Conservation (phyloP, 92 coral and sea anemone species). For the Umimayanthus kanabou region DNA sequence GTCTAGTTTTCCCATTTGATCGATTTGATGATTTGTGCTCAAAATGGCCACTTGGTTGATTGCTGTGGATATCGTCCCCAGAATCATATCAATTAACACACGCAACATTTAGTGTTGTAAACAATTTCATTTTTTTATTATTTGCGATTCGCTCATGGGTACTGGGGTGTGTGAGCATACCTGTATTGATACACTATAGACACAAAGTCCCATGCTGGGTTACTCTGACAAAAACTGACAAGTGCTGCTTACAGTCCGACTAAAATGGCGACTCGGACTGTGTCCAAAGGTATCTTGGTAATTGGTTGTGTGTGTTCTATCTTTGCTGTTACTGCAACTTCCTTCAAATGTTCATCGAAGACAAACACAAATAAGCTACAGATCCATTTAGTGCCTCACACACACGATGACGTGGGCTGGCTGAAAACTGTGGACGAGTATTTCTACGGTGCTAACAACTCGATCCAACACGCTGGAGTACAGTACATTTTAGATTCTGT, state of each 20-base stretch:
- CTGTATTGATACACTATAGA: no score
- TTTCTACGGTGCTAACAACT: constrained; percentile 84
- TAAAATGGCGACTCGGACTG: background rate
- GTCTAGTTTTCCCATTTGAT: no score
- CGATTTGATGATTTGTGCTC: no score
- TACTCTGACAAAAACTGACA: no score
- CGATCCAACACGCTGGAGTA: constrained; percentile 87
- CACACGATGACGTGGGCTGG: no score
- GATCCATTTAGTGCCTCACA: constrained; percentile 60
- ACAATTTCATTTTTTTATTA: no score
- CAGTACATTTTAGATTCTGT: no score
- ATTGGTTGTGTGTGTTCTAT: background rate
- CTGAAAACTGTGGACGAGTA: background rate
- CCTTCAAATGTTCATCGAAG: background rate
- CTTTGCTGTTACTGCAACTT: background rate
- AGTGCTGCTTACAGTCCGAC: background rate
- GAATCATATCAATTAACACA: background rate
- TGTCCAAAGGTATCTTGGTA: background rate
- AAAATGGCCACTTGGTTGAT: no score
- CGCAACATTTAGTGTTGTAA: background rate
- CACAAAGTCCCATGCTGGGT: no score
- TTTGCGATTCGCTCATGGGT: no score
- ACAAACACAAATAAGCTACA: constrained; percentile 55
- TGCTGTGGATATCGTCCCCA: background rate
- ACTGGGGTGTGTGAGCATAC: no score